Conservation (phyloP, 1,140 invertebrate genomes). For the Caenorhabditis remanei region DNA sequence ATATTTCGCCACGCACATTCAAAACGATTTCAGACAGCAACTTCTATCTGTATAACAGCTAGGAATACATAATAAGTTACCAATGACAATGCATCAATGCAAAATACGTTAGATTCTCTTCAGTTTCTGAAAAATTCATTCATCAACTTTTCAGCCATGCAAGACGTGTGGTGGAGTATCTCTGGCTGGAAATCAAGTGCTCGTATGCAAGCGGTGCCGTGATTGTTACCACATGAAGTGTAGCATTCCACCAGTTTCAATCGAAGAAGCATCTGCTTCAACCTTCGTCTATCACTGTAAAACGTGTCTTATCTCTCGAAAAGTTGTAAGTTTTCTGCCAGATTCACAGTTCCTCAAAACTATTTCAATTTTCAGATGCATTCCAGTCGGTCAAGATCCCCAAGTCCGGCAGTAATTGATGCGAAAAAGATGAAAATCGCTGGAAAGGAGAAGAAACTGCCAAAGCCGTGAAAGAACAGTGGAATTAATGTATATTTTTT, state of each 20-base stretch:
- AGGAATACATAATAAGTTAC: too few species aligned
- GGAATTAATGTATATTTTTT: too few species aligned
- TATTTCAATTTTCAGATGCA: constrained; percentile 11
- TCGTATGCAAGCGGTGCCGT: constrained; percentile 6
- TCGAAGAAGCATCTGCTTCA: constrained; percentile 5
- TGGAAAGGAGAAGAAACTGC: not conserved
- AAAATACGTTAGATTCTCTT: too few species aligned
- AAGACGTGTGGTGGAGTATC: constrained; percentile 8
- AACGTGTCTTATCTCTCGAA: constrained; percentile 38
- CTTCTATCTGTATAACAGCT: too few species aligned
- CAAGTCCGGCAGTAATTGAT: not conserved
- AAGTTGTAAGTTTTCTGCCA: not conserved
- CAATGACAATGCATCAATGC: too few species aligned
- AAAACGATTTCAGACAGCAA: too few species aligned
- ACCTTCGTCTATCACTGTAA: constrained; percentile 8
- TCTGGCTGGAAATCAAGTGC: constrained; percentile 2
- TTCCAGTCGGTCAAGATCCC: constrained; percentile 1
- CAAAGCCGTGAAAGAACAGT: not conserved
- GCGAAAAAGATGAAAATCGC: constrained; percentile 19
- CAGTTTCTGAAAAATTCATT: too few species aligned
- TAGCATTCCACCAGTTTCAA: constrained; percentile 10
- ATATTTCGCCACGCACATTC: too few species aligned
- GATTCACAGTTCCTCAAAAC: not conserved
- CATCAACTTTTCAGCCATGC: constrained; percentile 7
- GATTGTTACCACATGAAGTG: constrained; percentile 38